Evolutionary conservation across 35 echinoderm and acorn worm species (phyloP).

Genomic region (Ptychodera flava): DNA sequence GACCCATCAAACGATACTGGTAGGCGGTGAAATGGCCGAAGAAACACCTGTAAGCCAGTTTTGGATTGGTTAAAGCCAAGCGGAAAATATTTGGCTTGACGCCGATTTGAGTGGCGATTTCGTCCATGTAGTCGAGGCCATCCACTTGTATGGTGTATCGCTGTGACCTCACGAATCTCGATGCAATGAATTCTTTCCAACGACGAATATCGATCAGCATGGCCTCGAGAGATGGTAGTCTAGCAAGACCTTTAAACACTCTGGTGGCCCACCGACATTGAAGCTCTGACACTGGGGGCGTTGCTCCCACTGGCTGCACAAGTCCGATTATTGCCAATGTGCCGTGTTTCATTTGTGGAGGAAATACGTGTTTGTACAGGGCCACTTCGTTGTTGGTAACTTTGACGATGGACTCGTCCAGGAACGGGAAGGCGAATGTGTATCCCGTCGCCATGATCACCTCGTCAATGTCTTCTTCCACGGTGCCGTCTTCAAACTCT

Average conservation of each 20-base stretch:
- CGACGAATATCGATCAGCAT: constrained; percentile 48
- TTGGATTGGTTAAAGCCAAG: constrained; percentile 46
- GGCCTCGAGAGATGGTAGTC: constrained; percentile 30
- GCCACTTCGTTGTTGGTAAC: constrained; percentile 64
- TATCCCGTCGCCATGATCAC: no score
- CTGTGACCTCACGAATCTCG: constrained; percentile 54
- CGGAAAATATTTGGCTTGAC: constrained; percentile 65
- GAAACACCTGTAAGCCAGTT: constrained; percentile 41
- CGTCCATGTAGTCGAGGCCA: constrained; percentile 63
- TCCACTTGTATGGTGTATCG: constrained; percentile 91
- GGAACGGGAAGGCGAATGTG: constrained; percentile 67
- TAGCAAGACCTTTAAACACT: constrained; percentile 51
- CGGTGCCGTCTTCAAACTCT: constrained; percentile 69
- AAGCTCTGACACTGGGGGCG: constrained; percentile 75
- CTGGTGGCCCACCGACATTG: constrained; percentile 70
- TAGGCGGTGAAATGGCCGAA: constrained; percentile 70
- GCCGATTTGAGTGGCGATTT: constrained; percentile 58
- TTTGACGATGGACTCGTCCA: constrained; percentile 46
- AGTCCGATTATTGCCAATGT: constrained; percentile 70
- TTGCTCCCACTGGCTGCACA: constrained; percentile 61
- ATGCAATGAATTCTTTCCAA: constrained; percentile 45
- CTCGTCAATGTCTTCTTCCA: constrained; percentile 72
- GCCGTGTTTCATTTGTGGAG: no score
- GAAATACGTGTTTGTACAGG: constrained; percentile 80
- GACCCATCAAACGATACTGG: constrained; percentile 79